phyloP scores from a whole-genome alignment of 2,113 vertebrate species.

The Podilymbus podiceps region DNA sequence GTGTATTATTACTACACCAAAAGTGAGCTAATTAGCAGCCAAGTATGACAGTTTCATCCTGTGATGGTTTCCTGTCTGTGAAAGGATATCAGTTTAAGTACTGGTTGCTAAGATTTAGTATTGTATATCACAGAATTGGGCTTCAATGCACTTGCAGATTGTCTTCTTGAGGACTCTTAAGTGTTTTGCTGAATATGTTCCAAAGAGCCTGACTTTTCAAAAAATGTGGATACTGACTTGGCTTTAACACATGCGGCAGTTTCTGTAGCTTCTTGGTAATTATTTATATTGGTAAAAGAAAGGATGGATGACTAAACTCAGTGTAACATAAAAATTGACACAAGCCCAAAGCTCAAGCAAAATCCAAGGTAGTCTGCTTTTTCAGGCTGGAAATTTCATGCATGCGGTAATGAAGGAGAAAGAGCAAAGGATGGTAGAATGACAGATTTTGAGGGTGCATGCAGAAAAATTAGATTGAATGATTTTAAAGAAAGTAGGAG shows the following conservation, averaged over 20 bases:
- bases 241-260: not conserved
- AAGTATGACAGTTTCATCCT: slow-evolving; percentile 53
- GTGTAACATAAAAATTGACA: not conserved
- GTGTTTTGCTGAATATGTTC: slow-evolving; percentile 55
- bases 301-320: not conserved
- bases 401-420: not conserved
- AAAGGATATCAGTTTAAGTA: slow-evolving; percentile 53
- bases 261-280: not conserved
- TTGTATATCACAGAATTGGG: not conserved
- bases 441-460: not conserved
- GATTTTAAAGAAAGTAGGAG: not conserved
- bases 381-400: not conserved
- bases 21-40: slow-evolving; percentile 60
- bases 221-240: not conserved
- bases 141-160: slow-evolving; percentile 40
- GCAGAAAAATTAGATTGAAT: not conserved
- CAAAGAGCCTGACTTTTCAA: slow-evolving; percentile 25
- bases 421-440: not conserved
- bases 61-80: slow-evolving; percentile 55
- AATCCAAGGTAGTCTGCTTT: not conserved
- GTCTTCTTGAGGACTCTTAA: slow-evolving; percentile 34
- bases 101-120: slow-evolving; percentile 22
- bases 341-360: not conserved
- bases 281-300: not conserved
- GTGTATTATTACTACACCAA: too few relatives aligned